Base-by-base conservation (phyloP, 2,113 vertebrate species). In the Lepus timidus region DNA sequence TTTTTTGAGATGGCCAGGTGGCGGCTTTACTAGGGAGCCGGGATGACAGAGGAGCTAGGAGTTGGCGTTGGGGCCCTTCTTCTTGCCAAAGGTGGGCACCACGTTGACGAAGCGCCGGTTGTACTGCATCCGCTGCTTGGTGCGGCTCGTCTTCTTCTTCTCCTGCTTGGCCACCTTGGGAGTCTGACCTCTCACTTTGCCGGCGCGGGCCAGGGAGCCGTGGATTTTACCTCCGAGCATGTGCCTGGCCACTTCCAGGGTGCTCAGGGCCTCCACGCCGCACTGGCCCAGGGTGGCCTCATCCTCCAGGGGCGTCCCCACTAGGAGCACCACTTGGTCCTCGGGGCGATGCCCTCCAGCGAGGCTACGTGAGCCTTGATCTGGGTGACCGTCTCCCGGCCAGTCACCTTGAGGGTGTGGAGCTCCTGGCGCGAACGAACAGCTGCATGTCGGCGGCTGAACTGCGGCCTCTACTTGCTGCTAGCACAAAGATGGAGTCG, bases 401-500 rank as follows among this genome's bases (percentile, higher is more conserved):
- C 98, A 2, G 98, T 98, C 98, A 99, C 99, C 98, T 99, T 98
- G 90, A 99, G 98, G 97, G 99, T 98, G 98, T 99, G 99, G n/a
- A 98, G 98, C 94, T 98, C 98, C 98, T 99, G 74, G 98, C 98
- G 95, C 98, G 99, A 76, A 99, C 78, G 75, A 99, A 99, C 31
- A 99, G 98, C 98, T 99, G 99, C 99, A 99, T 99, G 87, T 97
- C 98, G 93, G 71, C 90, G 52, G 93, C 96, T 96, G 76, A 62
- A 80, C 78, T 6, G 10, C 0, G 13, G 4, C 20, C 3, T 0
- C 4, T 39, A 17, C 13, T 20, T 62, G 58, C 61, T 7, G 23
- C 79, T 62, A 44, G 13, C 13, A 27, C 0, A 2, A 82, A 82
- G 25, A 65, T 1, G 2, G 80, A 65, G 36, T 44, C 16, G 23